These are phyloP conservation scores for Apodemia zela DNA, from an alignment of 2,888 invertebrate species.

Conservation along the genomic window DNA sequence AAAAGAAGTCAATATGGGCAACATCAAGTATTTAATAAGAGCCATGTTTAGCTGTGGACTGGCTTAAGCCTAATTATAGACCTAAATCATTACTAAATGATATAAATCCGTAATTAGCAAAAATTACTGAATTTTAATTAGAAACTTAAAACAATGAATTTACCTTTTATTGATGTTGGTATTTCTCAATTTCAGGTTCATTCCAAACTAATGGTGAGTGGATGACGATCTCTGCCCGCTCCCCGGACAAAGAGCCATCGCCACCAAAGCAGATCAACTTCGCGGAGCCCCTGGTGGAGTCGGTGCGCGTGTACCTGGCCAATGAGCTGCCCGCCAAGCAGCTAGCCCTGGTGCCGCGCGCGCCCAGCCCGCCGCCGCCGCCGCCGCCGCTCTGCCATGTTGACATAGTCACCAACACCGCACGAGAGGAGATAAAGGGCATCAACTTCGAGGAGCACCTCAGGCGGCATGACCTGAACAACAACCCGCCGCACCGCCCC, in stretches of 20 bases:
- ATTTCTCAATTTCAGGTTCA: slow-evolving; percentile 58
- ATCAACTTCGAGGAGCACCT: slow-evolving; percentile 70
- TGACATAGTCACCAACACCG: slow-evolving; percentile 65
- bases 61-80: too few relatives aligned
- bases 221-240: slow-evolving; percentile 75
- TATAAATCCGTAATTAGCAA: too few relatives aligned
- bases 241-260: slow-evolving; percentile 63
- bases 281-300: slow-evolving; percentile 73
- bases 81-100: too few relatives aligned
- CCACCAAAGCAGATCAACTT: slow-evolving; percentile 63
- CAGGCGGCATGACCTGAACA: slow-evolving; percentile 75
- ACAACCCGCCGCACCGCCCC: slow-evolving; percentile 61
- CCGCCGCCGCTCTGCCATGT: slow-evolving; percentile 55
- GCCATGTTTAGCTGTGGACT: too few relatives aligned
- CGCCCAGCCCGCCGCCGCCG: slow-evolving; percentile 39
- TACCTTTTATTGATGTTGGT: slow-evolving; percentile 4
- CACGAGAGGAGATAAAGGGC: slow-evolving; percentile 67
- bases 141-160: neutral
- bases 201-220: slow-evolving; percentile 73
- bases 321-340: slow-evolving; percentile 63
- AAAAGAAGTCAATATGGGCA: too few relatives aligned
- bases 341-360: slow-evolving; percentile 48
- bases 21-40: too few relatives aligned
- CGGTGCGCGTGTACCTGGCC: slow-evolving; percentile 71
- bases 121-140: too few relatives aligned